Base-by-base conservation (phyloP, 2,888 invertebrate species). In the Beris morrisii region DNA sequence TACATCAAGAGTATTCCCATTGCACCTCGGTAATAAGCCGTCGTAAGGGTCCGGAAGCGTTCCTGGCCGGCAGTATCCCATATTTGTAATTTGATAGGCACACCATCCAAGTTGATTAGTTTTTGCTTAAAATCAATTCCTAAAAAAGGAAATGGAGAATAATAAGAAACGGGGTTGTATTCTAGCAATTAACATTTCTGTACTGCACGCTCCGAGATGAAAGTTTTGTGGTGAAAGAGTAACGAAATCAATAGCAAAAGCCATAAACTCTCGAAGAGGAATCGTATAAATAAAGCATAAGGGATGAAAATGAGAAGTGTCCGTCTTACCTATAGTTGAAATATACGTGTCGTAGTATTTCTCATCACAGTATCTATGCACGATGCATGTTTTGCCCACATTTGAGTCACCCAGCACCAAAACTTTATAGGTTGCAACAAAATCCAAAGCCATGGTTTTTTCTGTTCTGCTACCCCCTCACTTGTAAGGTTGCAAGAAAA, bases 1-100 rank as follows among this genome's bases (percentile, higher is more conserved):
- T 95, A 95, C 87, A 95, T 91, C 28, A 95, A 85, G 55, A 94
- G 84, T 73, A 95, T 93, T 61, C 95, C 95, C 93, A 93, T 93
- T 12, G 93, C 93, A 4, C 93, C 94, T 55, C 93, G 84, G 80
- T 93, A 94, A 80, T 94, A 93, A 5, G 93, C 93, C 11, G 92
- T 92, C 57, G 93, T 93, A 70, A 94, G 82, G 7, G 93, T 93
- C 46, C 93, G 84, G 80, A 80, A 80, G 66, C 80, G 74, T 69
- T 80, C 80, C 69, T 80, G 75, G 0, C 93, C 93, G 9, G 93
- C 93, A 0, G 93, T 93, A 77, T 94, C 93, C 94, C 93, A 93
- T 70, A 81, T 81, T 77, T 81, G 81, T 63, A 81, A 72, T 71
- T 93, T 93, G 74, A 93, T 90, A 58, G 92, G 92, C 66, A 89